Conservation (phyloP, 2,113 vertebrate genomes). For the Oreochromis aureus region DNA sequence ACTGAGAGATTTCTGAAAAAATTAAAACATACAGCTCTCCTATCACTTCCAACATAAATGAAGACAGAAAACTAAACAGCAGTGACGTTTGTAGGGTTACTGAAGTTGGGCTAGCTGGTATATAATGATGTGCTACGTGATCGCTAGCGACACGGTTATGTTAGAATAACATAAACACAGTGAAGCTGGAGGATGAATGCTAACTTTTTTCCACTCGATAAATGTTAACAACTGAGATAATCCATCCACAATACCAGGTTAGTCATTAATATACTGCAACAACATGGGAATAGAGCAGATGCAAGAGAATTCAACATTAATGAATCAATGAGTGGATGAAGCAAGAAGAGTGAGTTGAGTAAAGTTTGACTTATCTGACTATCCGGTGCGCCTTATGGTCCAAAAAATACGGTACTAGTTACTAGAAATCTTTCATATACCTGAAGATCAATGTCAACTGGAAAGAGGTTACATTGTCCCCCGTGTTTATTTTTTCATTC, state of each 20-base stretch:
- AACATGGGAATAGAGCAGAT: neutral
- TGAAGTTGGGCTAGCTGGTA: no score
- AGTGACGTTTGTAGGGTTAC: no score
- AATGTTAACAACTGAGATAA: neutral
- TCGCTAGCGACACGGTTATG: no score
- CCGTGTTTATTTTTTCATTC: neutral
- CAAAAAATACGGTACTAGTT: accelerated
- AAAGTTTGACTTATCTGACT: neutral
- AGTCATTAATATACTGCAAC: accelerated
- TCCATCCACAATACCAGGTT: neutral
- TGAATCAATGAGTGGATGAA: neutral
- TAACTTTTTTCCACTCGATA: neutral
- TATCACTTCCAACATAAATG: no score
- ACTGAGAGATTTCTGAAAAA: no score
- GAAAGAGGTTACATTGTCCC: neutral
- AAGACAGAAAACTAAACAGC: no score
- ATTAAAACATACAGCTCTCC: no score
- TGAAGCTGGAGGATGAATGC: neutral
- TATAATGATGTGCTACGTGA: no score
- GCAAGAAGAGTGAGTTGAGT: neutral
- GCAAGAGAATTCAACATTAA: neutral
- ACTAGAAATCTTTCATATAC: neutral
- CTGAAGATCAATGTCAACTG: neutral
- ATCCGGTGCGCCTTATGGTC: neutral
- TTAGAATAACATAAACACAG: no score